A percentile compares a stretch with the other conserved stretches of the same genome.
Evolutionary conservation across 2,797 vertebrate species (phyloP).

Genomic region (Crax fasciolata): DNA sequence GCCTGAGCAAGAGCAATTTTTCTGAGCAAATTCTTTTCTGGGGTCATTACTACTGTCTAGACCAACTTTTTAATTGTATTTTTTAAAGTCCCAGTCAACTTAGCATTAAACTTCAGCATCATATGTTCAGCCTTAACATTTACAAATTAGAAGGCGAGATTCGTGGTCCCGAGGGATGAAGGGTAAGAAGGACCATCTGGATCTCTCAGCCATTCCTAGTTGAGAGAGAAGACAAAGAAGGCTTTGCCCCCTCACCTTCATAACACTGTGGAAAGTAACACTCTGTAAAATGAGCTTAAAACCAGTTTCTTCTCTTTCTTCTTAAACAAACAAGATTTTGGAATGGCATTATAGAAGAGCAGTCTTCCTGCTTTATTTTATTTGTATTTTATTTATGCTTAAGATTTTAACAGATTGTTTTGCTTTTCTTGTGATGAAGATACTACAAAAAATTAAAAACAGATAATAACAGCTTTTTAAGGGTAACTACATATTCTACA

Average conservation of each 20-base stretch:
- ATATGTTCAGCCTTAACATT: neutral
- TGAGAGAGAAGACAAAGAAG: neutral
- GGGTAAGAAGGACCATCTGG: neutral
- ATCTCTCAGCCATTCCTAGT: neutral
- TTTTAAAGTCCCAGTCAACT: neutral
- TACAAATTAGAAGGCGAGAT: neutral
- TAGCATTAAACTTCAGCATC: neutral
- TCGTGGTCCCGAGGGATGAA: neutral
- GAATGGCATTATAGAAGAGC: neutral
- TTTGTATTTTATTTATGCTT: constrained; percentile 28
- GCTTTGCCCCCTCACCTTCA: neutral
- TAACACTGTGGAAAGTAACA: neutral
- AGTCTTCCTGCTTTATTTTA: constrained; percentile 2
- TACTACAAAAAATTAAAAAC: neutral
- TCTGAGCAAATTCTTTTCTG: neutral
- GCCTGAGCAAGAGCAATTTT: neutral
- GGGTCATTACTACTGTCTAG: neutral
- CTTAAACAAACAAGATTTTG: neutral
- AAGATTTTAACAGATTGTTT: constrained; percentile 26
- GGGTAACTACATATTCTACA: neutral
- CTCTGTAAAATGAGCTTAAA: neutral
- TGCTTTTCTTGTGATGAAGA: constrained; percentile 14
- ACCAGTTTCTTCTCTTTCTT: neutral
- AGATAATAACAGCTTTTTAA: neutral
- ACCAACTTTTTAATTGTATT: neutral